Conservation (phyloP, 1,140 invertebrate genomes). For the Tetramorium parvispinum region DNA sequence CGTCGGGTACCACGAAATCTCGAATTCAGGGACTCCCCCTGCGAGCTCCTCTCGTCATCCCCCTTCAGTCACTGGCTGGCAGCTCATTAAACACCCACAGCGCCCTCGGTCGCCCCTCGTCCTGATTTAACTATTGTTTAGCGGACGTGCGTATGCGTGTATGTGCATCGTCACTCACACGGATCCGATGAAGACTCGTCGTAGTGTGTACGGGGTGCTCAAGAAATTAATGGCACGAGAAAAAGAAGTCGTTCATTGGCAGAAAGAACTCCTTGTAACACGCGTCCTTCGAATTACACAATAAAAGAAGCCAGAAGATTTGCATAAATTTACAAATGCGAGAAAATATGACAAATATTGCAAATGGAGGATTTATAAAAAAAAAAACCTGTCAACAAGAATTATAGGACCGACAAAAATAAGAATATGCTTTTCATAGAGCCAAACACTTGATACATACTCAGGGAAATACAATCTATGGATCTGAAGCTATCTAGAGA, state of each 20-base stretch:
- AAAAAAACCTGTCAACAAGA: background rate
- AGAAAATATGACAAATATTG: background rate
- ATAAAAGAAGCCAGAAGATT: background rate
- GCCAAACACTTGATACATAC: too few species aligned
- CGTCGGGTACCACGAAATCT: constrained; percentile 60
- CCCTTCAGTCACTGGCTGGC: constrained; percentile 77
- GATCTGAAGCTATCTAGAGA: background rate
- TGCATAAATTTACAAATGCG: background rate
- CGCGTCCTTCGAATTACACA: background rate
- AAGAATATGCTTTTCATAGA: background rate
- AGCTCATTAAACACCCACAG: constrained; percentile 86
- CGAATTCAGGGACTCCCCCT: constrained; percentile 41
- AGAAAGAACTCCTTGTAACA: background rate
- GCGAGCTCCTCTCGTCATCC: constrained; percentile 43
- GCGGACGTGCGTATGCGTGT: constrained; percentile 58
- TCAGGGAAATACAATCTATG: background rate
- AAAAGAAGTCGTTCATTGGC: background rate
- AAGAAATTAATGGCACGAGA: constrained; percentile 27
- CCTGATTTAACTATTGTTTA: constrained; percentile 84
- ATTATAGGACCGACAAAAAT: background rate
- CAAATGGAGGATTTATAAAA: background rate
- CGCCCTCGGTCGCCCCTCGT: constrained; percentile 76
- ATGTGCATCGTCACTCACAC: constrained; percentile 56
- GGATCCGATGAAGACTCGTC: background rate
- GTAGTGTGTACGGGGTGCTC: constrained; percentile 30